Base-by-base conservation (phyloP, 1,140 invertebrate species). In the Atta colombica region DNA sequence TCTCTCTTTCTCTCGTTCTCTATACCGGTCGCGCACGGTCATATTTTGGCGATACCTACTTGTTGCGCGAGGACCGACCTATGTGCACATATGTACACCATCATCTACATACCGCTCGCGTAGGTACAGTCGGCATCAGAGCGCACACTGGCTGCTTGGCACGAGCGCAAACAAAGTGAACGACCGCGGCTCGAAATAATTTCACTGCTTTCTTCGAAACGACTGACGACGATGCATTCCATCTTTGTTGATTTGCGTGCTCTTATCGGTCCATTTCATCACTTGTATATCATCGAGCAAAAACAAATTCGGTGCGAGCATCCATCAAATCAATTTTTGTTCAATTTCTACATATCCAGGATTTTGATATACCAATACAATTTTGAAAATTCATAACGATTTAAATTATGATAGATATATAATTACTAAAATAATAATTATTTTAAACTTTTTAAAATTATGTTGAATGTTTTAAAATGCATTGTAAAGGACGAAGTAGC, bases 1-100 rank as follows among this genome's bases (percentile, higher is more conserved):
- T 74, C 39, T 0, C 28, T 31, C 28, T 86, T 60, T 82, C 77
- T 61, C 63, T 61, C 53, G 51, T 65, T 77, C 55, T 55, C 45
- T 66, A 84, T 84, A 51, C 45, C 86, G 82, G 80, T 88, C 87
- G 88, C 80, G 87, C 75, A 82, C 89, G 87, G 86, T 90, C 91
- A 94, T 94, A 94, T 94, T 94, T 94, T 91, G 94, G 94, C 89
- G 92, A 93, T 93, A 92, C 90, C 93, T 93, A 94, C 94, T 94
- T 94, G 94, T 94, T 94, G 94, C 94, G 89, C 93, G 87, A 88
- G 87, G 60, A 82, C 82, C 88, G 87, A 89, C 77, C 80, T 86
- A 89, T 90, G 85, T 88, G 85, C 49, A 74, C 58, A 84, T 89
- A 87, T 88, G 77, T 87, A 87, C 68, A 31, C 10, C 35, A 28